Evolutionary conservation across 1,140 invertebrate species (phyloP).

Genomic region (Cherax quadricarinatus): DNA sequence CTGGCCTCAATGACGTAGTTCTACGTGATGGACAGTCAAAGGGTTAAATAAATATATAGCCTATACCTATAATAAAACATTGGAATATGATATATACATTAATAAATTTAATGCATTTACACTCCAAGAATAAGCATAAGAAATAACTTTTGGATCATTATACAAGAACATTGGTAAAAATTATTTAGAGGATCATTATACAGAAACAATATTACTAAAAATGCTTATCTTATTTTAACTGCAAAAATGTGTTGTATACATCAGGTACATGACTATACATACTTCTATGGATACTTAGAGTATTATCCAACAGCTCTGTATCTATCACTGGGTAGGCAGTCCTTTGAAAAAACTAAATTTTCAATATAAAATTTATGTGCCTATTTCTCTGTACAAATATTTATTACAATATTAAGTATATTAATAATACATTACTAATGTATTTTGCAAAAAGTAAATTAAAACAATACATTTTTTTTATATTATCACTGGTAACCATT

Average conservation of each 20-base stretch:
- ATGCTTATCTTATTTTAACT: background rate
- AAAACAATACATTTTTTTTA: background rate
- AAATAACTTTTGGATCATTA: background rate
- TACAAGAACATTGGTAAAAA: background rate
- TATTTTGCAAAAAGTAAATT: background rate
- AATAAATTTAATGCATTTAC: background rate
- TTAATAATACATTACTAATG: background rate
- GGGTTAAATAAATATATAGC: background rate
- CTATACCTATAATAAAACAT: background rate
- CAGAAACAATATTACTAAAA: background rate
- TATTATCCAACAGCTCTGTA: background rate
- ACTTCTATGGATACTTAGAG: background rate
- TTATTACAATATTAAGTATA: background rate
- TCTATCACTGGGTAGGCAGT: background rate
- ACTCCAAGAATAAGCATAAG: background rate
- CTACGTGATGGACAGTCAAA: too few relatives aligned
- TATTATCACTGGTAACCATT: background rate
- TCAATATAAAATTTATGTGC: background rate
- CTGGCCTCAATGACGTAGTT: too few relatives aligned
- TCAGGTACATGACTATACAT: constrained; percentile 32
- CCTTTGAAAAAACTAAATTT: background rate
- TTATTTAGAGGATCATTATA: background rate
- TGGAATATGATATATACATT: background rate
- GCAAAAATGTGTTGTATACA: background rate
- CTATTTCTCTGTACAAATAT: background rate